These are phyloP conservation scores for Nasonia giraulti DNA, from an alignment of 1,140 invertebrate genomes.

Conservation along the genomic window DNA sequence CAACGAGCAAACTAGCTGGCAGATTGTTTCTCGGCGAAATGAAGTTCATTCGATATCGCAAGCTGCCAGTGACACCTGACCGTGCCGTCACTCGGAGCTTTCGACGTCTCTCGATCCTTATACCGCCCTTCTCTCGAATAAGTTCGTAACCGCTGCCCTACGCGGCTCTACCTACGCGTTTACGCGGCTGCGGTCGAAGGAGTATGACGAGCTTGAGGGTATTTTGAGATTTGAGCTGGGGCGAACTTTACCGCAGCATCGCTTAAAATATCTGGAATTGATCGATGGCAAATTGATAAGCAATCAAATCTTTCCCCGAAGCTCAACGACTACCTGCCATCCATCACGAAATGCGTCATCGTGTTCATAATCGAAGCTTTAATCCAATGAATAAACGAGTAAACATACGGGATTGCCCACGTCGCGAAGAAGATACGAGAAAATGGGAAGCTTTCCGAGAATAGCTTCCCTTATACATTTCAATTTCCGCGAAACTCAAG, in stretches of 20 bases:
- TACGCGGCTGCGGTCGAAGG: not conserved
- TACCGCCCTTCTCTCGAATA: not conserved
- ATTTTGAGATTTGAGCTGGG: not conserved
- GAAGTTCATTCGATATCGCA: slow-evolving; percentile 29
- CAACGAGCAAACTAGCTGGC: not conserved
- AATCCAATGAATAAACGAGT: no score
- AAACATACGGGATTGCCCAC: no score
- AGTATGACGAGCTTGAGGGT: not conserved
- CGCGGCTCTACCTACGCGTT: not conserved
- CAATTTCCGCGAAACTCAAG: not conserved
- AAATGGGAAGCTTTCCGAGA: no score
- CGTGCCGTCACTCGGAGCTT: not conserved
- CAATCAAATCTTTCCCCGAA: no score
- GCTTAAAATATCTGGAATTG: not conserved
- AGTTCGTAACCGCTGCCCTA: not conserved
- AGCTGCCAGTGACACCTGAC: slow-evolving; percentile 33
- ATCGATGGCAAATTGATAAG: not conserved
- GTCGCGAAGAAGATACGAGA: no score
- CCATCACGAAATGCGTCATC: no score
- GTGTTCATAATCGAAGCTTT: no score
- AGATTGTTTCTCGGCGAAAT: slow-evolving; percentile 14
- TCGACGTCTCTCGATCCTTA: not conserved
- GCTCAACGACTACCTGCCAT: no score
- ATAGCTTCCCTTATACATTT: not conserved
- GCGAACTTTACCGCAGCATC: not conserved